Conservation (phyloP, 1,140 invertebrate species). For the Lamellibrachia luymesi region DNA sequence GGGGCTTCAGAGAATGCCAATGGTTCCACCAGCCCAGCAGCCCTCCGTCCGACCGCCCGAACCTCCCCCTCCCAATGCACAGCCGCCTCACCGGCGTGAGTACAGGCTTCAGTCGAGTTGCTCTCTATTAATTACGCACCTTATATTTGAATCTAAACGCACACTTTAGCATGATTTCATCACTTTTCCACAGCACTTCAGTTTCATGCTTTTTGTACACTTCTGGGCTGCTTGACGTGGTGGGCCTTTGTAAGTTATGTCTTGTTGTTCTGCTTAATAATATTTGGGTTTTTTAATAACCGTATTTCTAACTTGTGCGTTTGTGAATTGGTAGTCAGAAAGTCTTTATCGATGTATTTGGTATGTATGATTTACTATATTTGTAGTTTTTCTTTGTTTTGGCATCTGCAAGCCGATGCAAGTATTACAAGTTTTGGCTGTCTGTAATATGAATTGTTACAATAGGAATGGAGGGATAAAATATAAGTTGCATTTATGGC, state of each 20-base stretch:
- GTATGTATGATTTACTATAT: not conserved
- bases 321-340: not conserved
- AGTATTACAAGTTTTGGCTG: not conserved
- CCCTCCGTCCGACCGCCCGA: not conserved
- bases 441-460: not conserved
- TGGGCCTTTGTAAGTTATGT: not conserved
- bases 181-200: not conserved
- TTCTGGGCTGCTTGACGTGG: not conserved
- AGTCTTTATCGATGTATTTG: not conserved
- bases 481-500: not conserved
- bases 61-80: not conserved
- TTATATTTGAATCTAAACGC: not conserved
- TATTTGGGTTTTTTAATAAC: not conserved
- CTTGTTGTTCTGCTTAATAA: not conserved
- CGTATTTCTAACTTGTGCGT: not conserved
- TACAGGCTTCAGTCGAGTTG: not conserved
- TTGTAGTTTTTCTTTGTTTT: not conserved
- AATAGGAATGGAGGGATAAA: not conserved
- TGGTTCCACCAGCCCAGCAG: slow-evolving; percentile 9
- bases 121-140: not conserved
- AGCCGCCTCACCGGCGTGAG: not conserved
- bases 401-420: not conserved
- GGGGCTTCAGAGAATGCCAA: not conserved
- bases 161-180: not conserved
- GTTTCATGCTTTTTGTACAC: not conserved